These are phyloP conservation scores for Glaucopsyche alexis DNA, from an alignment of 2,888 invertebrate genomes.

Conservation along the genomic window DNA sequence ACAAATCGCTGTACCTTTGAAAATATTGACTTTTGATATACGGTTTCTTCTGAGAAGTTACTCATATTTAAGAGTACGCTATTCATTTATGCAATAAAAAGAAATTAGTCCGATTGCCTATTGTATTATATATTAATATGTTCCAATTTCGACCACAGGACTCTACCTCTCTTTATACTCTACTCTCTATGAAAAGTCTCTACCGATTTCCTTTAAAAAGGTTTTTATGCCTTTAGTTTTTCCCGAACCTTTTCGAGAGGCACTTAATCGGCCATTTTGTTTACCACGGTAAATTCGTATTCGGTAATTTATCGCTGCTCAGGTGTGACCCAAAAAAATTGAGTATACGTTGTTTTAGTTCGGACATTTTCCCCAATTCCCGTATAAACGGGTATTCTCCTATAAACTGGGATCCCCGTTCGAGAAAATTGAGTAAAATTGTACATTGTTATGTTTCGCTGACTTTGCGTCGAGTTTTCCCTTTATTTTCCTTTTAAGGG, in stretches of 20 bases:
- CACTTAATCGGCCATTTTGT: slow-evolving; percentile 1
- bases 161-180: too few relatives aligned
- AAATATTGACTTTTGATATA: too few relatives aligned
- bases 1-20: too few relatives aligned
- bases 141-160: too few relatives aligned
- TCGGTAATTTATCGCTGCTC: background rate
- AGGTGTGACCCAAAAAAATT: slow-evolving; percentile 27
- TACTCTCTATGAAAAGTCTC: background rate
- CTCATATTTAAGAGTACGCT: too few relatives aligned
- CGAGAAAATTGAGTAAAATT: slow-evolving; percentile 17
- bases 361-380: background rate
- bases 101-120: too few relatives aligned
- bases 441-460: slow-evolving; percentile 26
- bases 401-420: background rate
- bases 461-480: slow-evolving; percentile 1
- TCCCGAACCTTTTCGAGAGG: slow-evolving; percentile 7
- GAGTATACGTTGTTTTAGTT: slow-evolving; percentile 20
- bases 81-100: too few relatives aligned
- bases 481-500: slow-evolving; percentile 2
- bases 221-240: background rate
- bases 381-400: background rate
- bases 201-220: background rate
- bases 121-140: too few relatives aligned
- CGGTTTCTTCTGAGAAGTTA: too few relatives aligned
- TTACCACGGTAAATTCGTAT: slow-evolving; percentile 4